Base-by-base conservation (phyloP, 2,888 invertebrate species). In the Lithosia quadra region DNA sequence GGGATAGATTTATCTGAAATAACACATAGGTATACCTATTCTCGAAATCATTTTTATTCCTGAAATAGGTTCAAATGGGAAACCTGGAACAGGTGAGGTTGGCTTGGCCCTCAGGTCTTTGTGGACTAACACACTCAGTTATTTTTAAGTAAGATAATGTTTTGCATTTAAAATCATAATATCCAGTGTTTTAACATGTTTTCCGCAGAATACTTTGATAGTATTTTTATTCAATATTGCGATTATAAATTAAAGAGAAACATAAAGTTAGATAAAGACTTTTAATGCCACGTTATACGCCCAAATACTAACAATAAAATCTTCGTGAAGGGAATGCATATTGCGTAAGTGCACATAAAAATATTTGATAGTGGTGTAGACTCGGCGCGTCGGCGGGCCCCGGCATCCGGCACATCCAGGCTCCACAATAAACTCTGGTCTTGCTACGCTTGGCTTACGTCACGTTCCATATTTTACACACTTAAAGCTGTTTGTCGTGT, bases 401-500 rank as follows among this genome's bases (percentile, higher is more conserved):
- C 82, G 70, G 80, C 86, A 89, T 91, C 92, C 92, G 91, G 89
- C 82, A 85, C 83, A 83, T 84, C 83, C 88, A 87, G 89, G 86
- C 87, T 87, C 85, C 88, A 87, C 88, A 84, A 90, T 90, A 90
- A 90, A 91, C 87, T 88, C 89, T 90, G 84, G 88, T 85, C 88
- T 88, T 84, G 89, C 87, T 86, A 84, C 90, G 90, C 90, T 91
- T 90, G 90, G 91, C 89, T 92, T 91, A 91, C 92, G 91, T 91
- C 91, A 91, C 85, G 81, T 86, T 84, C 92, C 92, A 94, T 95
- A 94, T 91, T 93, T 95, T 92, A 94, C 91, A 92, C 92, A 93
- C 92, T 94, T 94, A 94, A 93, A 94, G 93, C 94, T 94, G 94
- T 94, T 94, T 94, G 95, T 94, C 93, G 93, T 92, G 93, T 94